A percentile compares a stretch with the other conserved stretches of the same genome.
These are phyloP conservation scores for Tragelaphus oryx DNA, from an alignment of 2,797 vertebrate species.

Conservation along the genomic window DNA sequence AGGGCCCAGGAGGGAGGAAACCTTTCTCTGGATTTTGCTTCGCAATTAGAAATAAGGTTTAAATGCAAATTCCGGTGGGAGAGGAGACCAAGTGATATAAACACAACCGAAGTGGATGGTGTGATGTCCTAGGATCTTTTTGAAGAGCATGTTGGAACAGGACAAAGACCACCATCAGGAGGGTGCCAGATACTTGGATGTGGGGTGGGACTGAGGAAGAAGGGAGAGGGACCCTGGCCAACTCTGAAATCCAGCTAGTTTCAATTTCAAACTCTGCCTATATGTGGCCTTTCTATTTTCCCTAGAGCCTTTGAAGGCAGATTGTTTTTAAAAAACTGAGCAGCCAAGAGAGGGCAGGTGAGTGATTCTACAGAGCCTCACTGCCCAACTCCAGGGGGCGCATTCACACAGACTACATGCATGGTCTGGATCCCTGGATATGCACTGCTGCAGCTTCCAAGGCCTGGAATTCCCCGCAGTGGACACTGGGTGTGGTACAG, in stretches of 20 bases:
- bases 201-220: too few species aligned
- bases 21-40: not conserved
- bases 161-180: not conserved
- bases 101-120: not conserved
- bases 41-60: not conserved
- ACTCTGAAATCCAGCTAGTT: not conserved
- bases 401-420: not conserved
- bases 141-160: not conserved
- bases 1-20: not conserved
- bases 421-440: not conserved
- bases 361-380: not conserved
- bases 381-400: not conserved
- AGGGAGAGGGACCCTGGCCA: fast-evolving
- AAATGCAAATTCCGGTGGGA: not conserved
- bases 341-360: not conserved
- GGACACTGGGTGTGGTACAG: not conserved
- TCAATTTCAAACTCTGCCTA: not conserved
- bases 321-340: not conserved
- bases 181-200: not conserved
- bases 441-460: not conserved
- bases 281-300: not conserved
- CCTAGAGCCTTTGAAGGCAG: not conserved
- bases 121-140: not conserved
- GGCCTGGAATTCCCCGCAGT: not conserved
- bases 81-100: not conserved